Evolutionary conservation across 1,140 invertebrate genomes (phyloP).

Genomic region (Philopotamus ludificatus): DNA sequence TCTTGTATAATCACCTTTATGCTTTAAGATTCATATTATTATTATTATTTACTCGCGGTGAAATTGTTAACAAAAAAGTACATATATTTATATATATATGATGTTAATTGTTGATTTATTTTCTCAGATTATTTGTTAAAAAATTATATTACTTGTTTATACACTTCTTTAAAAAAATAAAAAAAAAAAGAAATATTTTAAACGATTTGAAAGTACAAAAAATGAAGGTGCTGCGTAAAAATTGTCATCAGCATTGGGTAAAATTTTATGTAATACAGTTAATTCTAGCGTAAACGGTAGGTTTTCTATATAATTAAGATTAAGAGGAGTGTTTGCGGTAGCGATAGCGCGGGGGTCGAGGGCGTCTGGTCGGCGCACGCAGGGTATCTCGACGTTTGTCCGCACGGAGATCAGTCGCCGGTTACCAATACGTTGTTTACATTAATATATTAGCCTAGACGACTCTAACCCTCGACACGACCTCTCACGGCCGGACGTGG

Average conservation of each 20-base stretch:
- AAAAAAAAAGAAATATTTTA: too few relatives aligned
- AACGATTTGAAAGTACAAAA: constrained; percentile 43
- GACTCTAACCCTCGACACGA: constrained; percentile 21
- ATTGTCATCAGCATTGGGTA: constrained; percentile 43
- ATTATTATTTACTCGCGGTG: constrained; percentile 42
- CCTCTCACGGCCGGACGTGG: too few relatives aligned
- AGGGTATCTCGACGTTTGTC: background rate
- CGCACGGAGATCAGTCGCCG: constrained; percentile 9
- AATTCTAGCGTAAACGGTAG: constrained; percentile 38
- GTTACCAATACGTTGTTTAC: constrained; percentile 21
- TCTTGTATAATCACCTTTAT: constrained; percentile 40
- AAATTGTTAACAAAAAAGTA: constrained; percentile 41
- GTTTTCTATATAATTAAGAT: constrained; percentile 39
- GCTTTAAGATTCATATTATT: constrained; percentile 40
- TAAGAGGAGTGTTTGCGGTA: constrained; percentile 35
- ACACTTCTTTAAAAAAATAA: constrained; percentile 36
- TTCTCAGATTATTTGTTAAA: constrained; percentile 43
- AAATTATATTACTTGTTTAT: constrained; percentile 42
- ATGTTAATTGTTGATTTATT: constrained; percentile 43
- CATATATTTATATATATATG: constrained; percentile 34
- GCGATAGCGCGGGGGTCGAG: constrained; percentile 26
- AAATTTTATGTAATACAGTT: constrained; percentile 41
- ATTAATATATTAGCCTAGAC: constrained; percentile 20
- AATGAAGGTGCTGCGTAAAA: constrained; percentile 42
- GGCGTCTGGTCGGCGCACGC: background rate